Evolutionary conservation across 2,888 invertebrate genomes (phyloP), one percentile per base, ranked within the genome.

Genomic region (Protonemura montana): DNA sequence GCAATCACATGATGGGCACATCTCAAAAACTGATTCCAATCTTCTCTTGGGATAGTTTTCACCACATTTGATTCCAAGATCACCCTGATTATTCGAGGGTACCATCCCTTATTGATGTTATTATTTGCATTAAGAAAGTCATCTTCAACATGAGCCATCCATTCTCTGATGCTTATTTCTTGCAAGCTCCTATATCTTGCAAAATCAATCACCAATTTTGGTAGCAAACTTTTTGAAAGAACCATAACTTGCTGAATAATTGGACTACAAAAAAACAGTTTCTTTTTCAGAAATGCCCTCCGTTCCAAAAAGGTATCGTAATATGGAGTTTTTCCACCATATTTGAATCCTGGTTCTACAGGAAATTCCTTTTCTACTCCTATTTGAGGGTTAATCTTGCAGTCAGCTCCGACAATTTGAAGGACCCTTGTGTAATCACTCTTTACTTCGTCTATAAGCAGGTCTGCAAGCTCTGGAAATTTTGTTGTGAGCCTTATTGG

Each of bases 201-300:
- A 88, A 94, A 92, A 89, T 93, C 91, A 85, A 94, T 92, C n/a
- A 95, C 92, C 87, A 90, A 91, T 1, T 91, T 89, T 0, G 95
- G 95, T 88, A 95, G 92, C 2, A 90, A 91, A 86, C 90, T 91
- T 82, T 92, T 92, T 0, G 94, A 92, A 78, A 93, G 93, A 87
- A 92, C 91, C 10, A 94, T 90, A n/a, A 95, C 91, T 87, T 92
- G 93, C 87, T 94, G 92, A 87, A 96, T 93, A 82, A 96, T 93
- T 13, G 94, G 93, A 89, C 95, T 94, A 21, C 94, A 91, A 7
- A 95, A 91, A 85, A 94, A 92, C 76, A 95, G 93, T 78, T 92
- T 93, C 59, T 92, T 92, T 89, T 92, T 91, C 0, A 96, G 89
- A 88, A 92, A 92, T 78, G 93, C 92, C 77, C 94, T 93, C 89